Evolutionary conservation across 2,888 invertebrate genomes (phyloP).

Genomic region (Pterostichus niger): DNA sequence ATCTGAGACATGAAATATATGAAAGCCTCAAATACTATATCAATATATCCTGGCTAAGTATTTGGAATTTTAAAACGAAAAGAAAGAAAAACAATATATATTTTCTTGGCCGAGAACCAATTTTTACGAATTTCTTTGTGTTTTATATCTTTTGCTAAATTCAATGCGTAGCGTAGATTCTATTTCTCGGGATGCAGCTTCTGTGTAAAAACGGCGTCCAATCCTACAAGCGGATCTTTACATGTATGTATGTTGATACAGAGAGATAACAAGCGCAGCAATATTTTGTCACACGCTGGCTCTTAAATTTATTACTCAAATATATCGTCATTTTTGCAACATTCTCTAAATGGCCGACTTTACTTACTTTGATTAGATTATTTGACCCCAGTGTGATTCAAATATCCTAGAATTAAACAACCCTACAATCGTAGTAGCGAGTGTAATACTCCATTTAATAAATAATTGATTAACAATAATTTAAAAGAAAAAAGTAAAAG

Average conservation of each 20-base stretch:
- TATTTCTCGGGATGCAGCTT: constrained; percentile 74
- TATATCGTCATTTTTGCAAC: constrained; percentile 8
- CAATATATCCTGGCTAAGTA: constrained; percentile 66
- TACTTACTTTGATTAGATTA: constrained; percentile 21
- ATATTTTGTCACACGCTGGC: constrained; percentile 15
- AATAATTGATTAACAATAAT: too few relatives aligned
- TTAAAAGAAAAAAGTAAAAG: too few relatives aligned
- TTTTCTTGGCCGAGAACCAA: constrained; percentile 76
- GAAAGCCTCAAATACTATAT: constrained; percentile 65
- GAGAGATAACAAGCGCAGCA: background rate
- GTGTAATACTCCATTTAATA: too few relatives aligned
- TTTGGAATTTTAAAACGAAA: constrained; percentile 67
- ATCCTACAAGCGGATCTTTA: background rate
- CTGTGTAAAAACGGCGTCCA: constrained; percentile 72
- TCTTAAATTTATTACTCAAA: constrained; percentile 2
- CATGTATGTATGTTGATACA: constrained; percentile 17
- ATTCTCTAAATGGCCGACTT: background rate
- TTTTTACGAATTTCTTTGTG: constrained; percentile 75
- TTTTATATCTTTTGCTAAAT: constrained; percentile 74
- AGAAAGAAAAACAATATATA: constrained; percentile 72
- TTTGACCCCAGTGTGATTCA: background rate
- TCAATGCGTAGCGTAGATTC: constrained; percentile 75
- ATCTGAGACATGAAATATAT: constrained; percentile 67
- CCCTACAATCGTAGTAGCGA: background rate
- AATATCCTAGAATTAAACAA: background rate